Evolutionary conservation across 2,113 vertebrate genomes (phyloP).

Genomic region (Sebastes schlegelii): DNA sequence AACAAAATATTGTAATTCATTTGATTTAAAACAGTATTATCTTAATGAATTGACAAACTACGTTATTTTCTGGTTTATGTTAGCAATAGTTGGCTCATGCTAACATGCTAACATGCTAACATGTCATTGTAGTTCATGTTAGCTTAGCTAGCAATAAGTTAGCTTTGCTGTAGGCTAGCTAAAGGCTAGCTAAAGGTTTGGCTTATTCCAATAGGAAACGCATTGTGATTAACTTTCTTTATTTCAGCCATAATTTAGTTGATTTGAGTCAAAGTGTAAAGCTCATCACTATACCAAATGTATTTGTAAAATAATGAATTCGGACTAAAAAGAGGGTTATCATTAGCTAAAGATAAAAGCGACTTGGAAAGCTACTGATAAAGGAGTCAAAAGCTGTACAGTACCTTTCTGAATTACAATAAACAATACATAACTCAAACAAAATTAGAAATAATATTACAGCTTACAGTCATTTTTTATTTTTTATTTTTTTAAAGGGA

Average conservation of each 20-base stretch:
- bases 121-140: not conserved
- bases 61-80: not conserved
- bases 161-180: constrained; percentile 11
- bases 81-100: too few relatives aligned
- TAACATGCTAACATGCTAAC: not conserved
- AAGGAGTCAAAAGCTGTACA: not conserved
- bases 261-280: not conserved
- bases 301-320: not conserved
- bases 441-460: not conserved
- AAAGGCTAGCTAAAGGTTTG: not conserved
- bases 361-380: not conserved
- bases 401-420: not conserved
- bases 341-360: not conserved
- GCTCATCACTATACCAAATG: not conserved
- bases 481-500: not conserved
- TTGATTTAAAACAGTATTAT: not conserved
- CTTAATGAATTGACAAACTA: not conserved
- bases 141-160: constrained; percentile 6
- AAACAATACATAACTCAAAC: not conserved
- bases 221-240: not conserved
- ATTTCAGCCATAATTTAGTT: not conserved
- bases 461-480: not conserved
- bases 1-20: too few relatives aligned
- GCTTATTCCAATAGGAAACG: not conserved
- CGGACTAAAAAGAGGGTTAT: not conserved